Evolutionary conservation across 2,888 invertebrate species (phyloP).

Genomic region (Agrotis puta): DNA sequence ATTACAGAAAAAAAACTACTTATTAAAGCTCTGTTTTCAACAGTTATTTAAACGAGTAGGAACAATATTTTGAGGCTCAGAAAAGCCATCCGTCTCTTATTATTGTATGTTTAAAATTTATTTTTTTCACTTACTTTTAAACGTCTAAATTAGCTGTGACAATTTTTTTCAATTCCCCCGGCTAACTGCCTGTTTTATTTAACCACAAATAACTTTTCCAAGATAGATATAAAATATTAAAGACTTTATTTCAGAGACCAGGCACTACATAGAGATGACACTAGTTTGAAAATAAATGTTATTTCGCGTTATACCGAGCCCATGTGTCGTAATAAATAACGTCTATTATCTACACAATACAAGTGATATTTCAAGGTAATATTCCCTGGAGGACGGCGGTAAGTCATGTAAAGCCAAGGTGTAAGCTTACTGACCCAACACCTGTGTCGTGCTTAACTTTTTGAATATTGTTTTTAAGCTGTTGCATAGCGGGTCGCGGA

Average conservation of each 20-base stretch:
- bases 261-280: conserved; percentile 28
- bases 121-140: conserved; percentile 12
- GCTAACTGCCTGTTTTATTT: neutral
- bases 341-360: conserved; percentile 74
- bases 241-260: conserved; percentile 50
- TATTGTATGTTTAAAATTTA: neutral
- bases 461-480: too few species aligned
- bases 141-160: neutral
- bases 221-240: conserved; percentile 55
- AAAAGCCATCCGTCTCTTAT: neutral
- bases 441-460: conserved; percentile 33
- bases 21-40: neutral
- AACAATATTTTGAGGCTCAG: neutral
- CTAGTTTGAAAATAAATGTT: conserved; percentile 63
- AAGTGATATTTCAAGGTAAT: conserved; percentile 76
- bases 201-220: conserved; percentile 12
- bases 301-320: conserved; percentile 45
- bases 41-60: neutral
- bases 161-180: conserved; percentile 13
- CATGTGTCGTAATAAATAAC: conserved; percentile 75
- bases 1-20: neutral
- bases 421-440: conserved; percentile 51
- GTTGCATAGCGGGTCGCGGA: too few species aligned
- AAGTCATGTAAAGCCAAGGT: conserved; percentile 55
- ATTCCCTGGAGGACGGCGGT: conserved; percentile 57